Base-by-base conservation (phyloP, 2,113 vertebrate genomes). In the Perca flavescens region DNA sequence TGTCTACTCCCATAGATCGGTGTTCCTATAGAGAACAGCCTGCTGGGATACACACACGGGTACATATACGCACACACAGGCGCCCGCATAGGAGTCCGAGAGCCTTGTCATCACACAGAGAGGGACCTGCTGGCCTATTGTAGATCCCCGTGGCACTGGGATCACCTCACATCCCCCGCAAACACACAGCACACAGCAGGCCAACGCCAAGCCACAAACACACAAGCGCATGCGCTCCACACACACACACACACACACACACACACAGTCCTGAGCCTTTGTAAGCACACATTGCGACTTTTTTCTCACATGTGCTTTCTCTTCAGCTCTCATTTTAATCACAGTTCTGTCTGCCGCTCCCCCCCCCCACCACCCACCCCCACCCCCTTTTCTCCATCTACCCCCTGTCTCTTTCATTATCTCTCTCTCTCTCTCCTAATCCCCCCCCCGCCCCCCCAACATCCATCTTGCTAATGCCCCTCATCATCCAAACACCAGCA, bases 381-480 rank as follows among this genome's bases (percentile, higher is more conserved):
- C 36, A 22, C 50, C 56, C 43, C 12, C 43, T 12, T 62, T 63
- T 81, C 83, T 31, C 79, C 73, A 78, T 83, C 84, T 77, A 87
- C 84, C 80, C 88, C 80, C 82, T 78, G 84, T 91, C 89, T 92
- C 77, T 88, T 89, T 89, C 66, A 87, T 90, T 92, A 86, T 92
- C 82, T 83, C 78, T 69, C 54, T 58, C 54, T 58, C 86, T 40
- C 47, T 88, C 61, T 92, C 82, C 64, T 92, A 91, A 94, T 88
- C 79, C 90, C 70, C 52, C 31, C 31, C 1, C 28, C 31, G 4
- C 1, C 28, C 28, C 28, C 70, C 70, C 46, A 85, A 86, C 91
- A 93, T 93, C 81, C 88, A 91, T 94, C 88, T 93, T 77, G 82
- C 91, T 92, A 89, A 94, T 90, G 88, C 90, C 77, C 73, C 84